Evolutionary conservation across 2,888 invertebrate genomes (phyloP), one percentile per base, ranked within the genome.

Genomic region (Cremastinae sp.): DNA sequence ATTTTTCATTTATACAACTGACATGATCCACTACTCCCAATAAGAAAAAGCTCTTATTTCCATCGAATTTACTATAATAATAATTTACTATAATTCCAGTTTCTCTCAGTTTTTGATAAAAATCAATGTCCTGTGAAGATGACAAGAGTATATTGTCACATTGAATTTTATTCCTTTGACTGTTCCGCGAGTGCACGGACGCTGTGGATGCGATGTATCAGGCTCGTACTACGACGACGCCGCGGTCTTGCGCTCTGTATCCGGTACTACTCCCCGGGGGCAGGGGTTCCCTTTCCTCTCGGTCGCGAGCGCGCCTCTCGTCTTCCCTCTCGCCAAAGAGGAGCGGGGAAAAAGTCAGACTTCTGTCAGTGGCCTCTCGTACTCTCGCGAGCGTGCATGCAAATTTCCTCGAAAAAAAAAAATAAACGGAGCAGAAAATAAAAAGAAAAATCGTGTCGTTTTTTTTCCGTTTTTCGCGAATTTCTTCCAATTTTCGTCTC

Each of bases 321-420:
- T 55, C 39, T 41, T 45, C 59, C 39, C 49, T 28, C 39, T 73
- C 53, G 58, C 41, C 53, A 64, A 20, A 69, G 76, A 78, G 58
- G 78, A 73, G 75, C 72, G 82, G 75, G 74, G 79, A 78, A 75
- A 70, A 72, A 75, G 79, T 79, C 81, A 78, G 81, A 83, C 78
- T 83, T 86, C 85, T 83, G 84, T 83, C 87, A 87, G 88, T 87
- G 85, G 87, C 83, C 86, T 85, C 81, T 85, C 84, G 83, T 82
- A 83, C 84, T 82, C 80, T 81, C 76, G 78, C 82, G 83, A 81
- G 82, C 69, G 79, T 70, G 71, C 78, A 77, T 73, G 59, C 28
- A 22, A 58, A 58, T 22, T 41, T 66, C n/a, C n/a, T n/a, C n/a
- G n/a, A n/a, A n/a, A 14, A 49, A 49, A 20, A 49, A 18, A 16